Percentiles rank a stretch among this genome's conserved stretches.
These are phyloP conservation scores for Pristiophorus japonicus DNA, from an alignment of 2,113 vertebrate genomes.

Conservation along the genomic window DNA sequence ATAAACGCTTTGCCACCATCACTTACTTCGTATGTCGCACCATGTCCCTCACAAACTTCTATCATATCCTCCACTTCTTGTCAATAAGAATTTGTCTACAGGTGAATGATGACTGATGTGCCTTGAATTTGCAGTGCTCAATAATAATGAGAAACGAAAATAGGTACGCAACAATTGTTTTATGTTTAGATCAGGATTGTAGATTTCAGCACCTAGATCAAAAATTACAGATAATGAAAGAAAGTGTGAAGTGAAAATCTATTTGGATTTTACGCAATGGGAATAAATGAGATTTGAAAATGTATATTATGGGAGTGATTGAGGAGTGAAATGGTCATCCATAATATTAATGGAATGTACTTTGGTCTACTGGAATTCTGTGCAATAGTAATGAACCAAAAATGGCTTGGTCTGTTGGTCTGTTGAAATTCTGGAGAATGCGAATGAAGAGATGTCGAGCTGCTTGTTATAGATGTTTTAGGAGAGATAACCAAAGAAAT, in stretches of 20 bases:
- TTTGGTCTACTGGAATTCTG: neutral
- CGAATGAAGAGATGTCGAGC: neutral
- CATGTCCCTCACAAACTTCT: slow-evolving; percentile 45
- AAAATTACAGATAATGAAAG: neutral
- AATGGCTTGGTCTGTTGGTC: neutral
- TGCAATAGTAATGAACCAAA: neutral
- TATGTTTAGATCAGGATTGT: neutral
- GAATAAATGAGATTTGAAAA: neutral
- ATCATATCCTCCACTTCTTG: neutral
- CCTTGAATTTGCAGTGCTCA: neutral
- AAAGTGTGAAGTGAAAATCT: neutral
- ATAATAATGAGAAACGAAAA: neutral
- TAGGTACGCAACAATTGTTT: neutral
- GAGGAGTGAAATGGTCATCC: neutral
- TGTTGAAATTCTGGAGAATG: neutral
- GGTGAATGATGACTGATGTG: neutral
- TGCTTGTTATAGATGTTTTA: neutral
- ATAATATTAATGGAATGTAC: neutral
- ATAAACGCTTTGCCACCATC: too few species aligned
- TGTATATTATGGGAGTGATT: neutral
- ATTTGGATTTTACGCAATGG: neutral
- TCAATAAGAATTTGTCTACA: slow-evolving; percentile 36
- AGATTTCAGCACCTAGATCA: neutral
- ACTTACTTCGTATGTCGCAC: too few species aligned
- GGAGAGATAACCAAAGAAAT: neutral